Conservation (phyloP, 2,113 vertebrate species). For the Phyllostomus hastatus region DNA sequence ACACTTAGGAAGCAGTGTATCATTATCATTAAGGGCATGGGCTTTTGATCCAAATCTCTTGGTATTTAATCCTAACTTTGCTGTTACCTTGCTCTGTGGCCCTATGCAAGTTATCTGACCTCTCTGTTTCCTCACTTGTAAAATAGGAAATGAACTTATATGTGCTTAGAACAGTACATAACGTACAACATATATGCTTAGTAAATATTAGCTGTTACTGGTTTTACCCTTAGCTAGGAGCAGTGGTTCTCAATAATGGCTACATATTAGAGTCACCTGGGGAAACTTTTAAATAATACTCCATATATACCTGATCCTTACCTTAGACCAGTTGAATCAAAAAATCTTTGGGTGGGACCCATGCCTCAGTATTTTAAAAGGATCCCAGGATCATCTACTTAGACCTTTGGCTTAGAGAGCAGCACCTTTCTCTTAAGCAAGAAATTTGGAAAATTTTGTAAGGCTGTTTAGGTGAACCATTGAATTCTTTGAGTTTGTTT, state of each 20-base stretch:
- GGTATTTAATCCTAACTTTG: neutral
- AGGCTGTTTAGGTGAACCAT: neutral
- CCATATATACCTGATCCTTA: neutral
- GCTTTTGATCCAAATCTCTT: neutral
- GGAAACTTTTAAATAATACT: neutral
- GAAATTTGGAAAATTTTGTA: neutral
- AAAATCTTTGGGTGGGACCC: neutral
- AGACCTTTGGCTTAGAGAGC: neutral
- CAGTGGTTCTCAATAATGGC: neutral
- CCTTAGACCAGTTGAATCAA: neutral
- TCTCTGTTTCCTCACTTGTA: neutral
- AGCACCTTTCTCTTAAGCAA: neutral
- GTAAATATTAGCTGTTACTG: neutral
- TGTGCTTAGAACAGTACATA: neutral
- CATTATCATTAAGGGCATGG: neutral
- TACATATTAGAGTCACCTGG: neutral
- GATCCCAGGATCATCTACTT: neutral
- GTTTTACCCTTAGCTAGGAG: neutral
- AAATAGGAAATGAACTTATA: neutral
- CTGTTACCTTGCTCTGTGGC: neutral
- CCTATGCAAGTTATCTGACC: neutral
- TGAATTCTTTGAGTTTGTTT: slow-evolving; percentile 21
- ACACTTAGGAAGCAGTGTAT: neutral
- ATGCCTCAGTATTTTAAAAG: neutral
- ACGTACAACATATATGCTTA: neutral